Base-by-base conservation (phyloP, 2,797 vertebrate species). In the Avahi laniger region DNA sequence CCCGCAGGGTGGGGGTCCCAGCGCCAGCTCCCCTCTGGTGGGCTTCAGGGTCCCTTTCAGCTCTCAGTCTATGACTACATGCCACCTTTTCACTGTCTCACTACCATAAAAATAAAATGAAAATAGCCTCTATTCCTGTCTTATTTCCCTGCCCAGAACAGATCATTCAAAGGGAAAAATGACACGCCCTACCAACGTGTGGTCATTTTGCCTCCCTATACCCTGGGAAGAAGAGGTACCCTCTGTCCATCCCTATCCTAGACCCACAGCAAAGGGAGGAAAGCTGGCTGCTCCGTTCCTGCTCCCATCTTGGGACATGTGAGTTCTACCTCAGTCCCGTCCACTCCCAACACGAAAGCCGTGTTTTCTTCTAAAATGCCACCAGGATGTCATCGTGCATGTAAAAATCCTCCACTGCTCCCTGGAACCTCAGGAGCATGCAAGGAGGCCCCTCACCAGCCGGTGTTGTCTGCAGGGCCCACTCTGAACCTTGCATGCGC, bases 241-340 rank as follows among this genome's bases (percentile, higher is more conserved):
- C 20, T 33, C 13, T 1, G 33, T 38, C 17, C 9, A 22, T 4
- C 18, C 2, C n/a, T 4, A 0, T 4, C 41, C 46, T 6, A 17
- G 35, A 46, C 0, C 33, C 10, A 10, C 10, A 1, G 13, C n/a
- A 26, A 41, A 46, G 33, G 4, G 4, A 46, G 17, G 46, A 43
- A 6, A 41, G 20, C 18, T 3, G 20, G 41, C 33, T 1, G 38
- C 35, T 20, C 46, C 6, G 4, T 20, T 9, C 46, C n/a, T 15
- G 24, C 14, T 6, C 13, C 22, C 43, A 65, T 4, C 50, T 26
- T 14, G 18, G 79, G 38, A 18, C 13, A 12, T 43, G 22, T 2
- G 10, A 12, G 35, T 41, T 88, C 30, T 22, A 17, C 14, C 35
- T 75, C 35, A 33, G 73, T 54, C 48, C 7, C 38, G 10, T 2